Conservation (phyloP, 2,888 invertebrate genomes). For the Luffia ferchaultella region DNA sequence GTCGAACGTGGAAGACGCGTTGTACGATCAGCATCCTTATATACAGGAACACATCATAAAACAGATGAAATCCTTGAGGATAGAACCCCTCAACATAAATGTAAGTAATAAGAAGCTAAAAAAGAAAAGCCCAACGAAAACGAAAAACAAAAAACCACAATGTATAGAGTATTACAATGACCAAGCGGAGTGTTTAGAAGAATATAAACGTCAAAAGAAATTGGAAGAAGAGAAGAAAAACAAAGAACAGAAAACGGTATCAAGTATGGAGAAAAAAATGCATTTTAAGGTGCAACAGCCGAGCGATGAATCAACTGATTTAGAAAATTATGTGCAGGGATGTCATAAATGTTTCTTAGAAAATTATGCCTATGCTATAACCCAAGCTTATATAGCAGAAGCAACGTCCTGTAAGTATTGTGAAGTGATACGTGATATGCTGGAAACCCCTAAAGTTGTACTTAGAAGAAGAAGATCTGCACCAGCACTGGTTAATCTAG, state of each 20-base stretch:
- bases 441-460: conserved; percentile 40
- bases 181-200: conserved; percentile 68
- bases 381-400: conserved; percentile 50
- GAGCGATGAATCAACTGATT: conserved; percentile 54
- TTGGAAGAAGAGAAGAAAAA: conserved; percentile 47
- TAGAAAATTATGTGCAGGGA: conserved; percentile 42
- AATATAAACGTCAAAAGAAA: conserved; percentile 43
- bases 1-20: conserved; percentile 32
- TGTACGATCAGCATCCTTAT: conserved; percentile 37
- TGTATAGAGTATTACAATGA: conserved; percentile 71
- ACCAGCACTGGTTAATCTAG: conserved; percentile 59
- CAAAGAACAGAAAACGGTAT: conserved; percentile 29
- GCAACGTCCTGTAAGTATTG: conserved; percentile 53
- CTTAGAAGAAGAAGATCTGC: conserved; percentile 63
- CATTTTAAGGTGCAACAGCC: conserved; percentile 31
- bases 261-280: conserved; percentile 37
- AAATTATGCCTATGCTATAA: conserved; percentile 54
- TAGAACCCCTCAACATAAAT: conserved; percentile 51
- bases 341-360: conserved; percentile 61
- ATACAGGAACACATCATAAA: conserved; percentile 57
- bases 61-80: conserved; percentile 55
- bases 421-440: conserved; percentile 55
- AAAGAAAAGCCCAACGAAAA: conserved; percentile 47
- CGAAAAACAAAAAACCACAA: conserved; percentile 35
- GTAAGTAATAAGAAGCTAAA: conserved; percentile 34